A percentile compares a stretch with the other conserved stretches of the same genome.
phyloP scores from a whole-genome alignment of 2,113 vertebrate species.

The Vanacampus margaritifer region DNA sequence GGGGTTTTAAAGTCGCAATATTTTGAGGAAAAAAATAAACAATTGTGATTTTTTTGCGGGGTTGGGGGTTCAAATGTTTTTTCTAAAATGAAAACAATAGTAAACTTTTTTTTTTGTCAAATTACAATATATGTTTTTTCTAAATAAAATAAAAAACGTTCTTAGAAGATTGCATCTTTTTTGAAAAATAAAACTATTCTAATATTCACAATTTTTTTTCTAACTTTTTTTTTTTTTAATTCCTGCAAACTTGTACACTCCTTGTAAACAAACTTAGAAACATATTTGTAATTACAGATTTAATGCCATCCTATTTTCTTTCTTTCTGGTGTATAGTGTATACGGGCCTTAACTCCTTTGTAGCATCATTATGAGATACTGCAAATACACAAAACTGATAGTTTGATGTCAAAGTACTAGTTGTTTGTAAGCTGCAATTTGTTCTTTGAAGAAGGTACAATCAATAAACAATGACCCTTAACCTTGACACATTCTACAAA shows the following conservation, averaged over 20 bases:
- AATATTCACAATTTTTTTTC: neutral
- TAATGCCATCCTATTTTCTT: neutral
- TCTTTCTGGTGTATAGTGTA: neutral
- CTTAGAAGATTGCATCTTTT: neutral
- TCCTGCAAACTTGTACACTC: neutral
- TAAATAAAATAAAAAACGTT: no score
- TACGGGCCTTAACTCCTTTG: neutral
- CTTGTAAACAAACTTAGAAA: neutral
- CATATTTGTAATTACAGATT: neutral
- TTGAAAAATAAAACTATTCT: neutral
- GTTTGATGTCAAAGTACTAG: neutral
- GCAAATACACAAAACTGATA: neutral
- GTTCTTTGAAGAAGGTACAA: neutral
- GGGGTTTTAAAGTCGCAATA: no score
- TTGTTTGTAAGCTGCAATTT: neutral
- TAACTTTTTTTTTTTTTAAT: no score
- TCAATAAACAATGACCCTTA: neutral
- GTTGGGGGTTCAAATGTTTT: no score
- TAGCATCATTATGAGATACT: neutral
- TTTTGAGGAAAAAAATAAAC: no score
- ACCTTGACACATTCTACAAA: slow-evolving; percentile 3
- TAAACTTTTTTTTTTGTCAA: no score
- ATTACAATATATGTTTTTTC: no score
- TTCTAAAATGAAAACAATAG: no score
- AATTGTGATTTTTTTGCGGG: no score